phyloP scores from a whole-genome alignment of 2,888 invertebrate genomes.

The Cheilosia variabilis region DNA sequence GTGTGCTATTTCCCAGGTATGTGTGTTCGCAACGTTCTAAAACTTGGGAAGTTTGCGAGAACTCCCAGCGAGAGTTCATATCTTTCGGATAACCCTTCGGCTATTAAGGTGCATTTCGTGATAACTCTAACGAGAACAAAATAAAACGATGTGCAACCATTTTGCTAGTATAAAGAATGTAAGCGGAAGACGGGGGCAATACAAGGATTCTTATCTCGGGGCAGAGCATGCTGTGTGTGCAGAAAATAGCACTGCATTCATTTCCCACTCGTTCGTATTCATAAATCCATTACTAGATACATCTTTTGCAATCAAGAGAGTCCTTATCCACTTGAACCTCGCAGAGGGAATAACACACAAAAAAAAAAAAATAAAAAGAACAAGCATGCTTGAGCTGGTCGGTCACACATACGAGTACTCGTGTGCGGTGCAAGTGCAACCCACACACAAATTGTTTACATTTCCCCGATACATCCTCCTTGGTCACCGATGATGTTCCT shows the following conservation, averaged over 20 bases:
- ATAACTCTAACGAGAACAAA: conserved; percentile 54
- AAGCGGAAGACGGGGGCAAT: neutral
- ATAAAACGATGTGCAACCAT: conserved; percentile 59
- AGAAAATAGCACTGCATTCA: conserved; percentile 42
- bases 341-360: conserved; percentile 3
- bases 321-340: conserved; percentile 67
- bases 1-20: neutral
- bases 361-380: conserved; percentile 10
- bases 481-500: conserved; percentile 50
- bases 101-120: conserved; percentile 74
- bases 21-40: conserved; percentile 18
- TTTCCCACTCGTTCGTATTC: conserved; percentile 57
- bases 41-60: conserved; percentile 37
- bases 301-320: conserved; percentile 73
- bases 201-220: conserved; percentile 60
- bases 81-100: conserved; percentile 65
- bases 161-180: conserved; percentile 41
- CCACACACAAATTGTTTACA: conserved; percentile 71
- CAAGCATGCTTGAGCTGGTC: conserved; percentile 7
- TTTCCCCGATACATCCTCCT: conserved; percentile 64
- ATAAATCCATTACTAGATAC: conserved; percentile 74
- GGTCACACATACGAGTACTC: conserved; percentile 20
- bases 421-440: conserved; percentile 20
- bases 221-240: conserved; percentile 33
- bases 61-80: conserved; percentile 66